Conservation (phyloP, 2,888 invertebrate genomes). For the Argyresthia albistria region DNA sequence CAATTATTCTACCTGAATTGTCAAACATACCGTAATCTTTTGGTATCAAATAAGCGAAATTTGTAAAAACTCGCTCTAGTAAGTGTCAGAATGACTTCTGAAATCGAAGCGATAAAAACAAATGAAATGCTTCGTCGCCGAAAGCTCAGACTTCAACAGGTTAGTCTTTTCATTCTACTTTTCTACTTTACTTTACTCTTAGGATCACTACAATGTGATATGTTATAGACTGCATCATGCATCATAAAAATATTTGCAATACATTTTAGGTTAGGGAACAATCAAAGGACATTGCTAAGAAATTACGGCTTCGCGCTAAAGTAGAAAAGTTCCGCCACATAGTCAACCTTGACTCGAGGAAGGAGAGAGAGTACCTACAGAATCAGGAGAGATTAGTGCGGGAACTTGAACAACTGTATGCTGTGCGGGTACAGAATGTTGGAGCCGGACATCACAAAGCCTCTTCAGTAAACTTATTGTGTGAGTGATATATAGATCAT, state of each 20-base stretch:
- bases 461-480: conserved; percentile 26
- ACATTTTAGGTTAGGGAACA: conserved; percentile 62
- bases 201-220: background rate
- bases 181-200: background rate
- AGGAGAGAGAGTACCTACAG: conserved; percentile 46
- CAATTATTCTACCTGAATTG: background rate
- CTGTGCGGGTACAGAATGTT: conserved; percentile 39
- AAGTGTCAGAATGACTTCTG: conserved; percentile 51
- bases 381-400: conserved; percentile 50
- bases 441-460: conserved; percentile 49
- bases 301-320: conserved; percentile 55
- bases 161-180: conserved; percentile 16
- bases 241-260: background rate
- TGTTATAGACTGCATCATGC: background rate
- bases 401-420: conserved; percentile 43
- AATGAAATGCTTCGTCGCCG: conserved; percentile 60
- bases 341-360: conserved; percentile 36
- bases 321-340: conserved; percentile 46
- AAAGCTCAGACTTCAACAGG: conserved; percentile 63
- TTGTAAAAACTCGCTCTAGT: background rate
- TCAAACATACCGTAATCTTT: background rate
- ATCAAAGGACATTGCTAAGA: conserved; percentile 64
- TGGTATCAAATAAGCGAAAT: background rate
- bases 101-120: conserved; percentile 51
- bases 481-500: conserved; percentile 17